These are phyloP conservation scores for Noctua fimbriata DNA, from an alignment of 2,888 invertebrate genomes.

Conservation along the genomic window DNA sequence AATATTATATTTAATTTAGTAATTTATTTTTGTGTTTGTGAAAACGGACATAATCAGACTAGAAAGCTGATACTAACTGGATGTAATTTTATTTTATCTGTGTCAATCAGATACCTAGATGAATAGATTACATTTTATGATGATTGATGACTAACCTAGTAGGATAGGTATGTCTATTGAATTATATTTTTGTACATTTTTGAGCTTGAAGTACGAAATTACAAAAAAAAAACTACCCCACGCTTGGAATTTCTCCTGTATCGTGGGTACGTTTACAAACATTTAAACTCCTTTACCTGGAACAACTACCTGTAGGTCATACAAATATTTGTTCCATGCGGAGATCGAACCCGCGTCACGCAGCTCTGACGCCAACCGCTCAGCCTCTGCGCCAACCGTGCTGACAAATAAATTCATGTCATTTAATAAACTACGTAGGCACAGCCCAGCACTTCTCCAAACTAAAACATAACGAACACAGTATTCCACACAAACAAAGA, in stretches of 20 bases:
- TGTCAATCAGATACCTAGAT: neutral
- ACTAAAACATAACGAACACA: conserved; percentile 16
- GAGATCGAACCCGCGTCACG: too few species aligned
- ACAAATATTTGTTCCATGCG: too few species aligned
- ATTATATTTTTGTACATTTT: neutral
- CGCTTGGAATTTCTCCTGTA: too few species aligned
- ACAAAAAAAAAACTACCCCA: too few species aligned
- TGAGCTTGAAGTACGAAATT: neutral
- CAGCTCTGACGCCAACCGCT: too few species aligned
- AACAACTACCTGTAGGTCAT: too few species aligned
- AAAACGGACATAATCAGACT: neutral
- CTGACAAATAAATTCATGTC: neutral
- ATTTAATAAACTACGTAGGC: neutral
- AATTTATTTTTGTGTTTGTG: neutral
- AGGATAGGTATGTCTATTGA: neutral
- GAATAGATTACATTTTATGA: neutral
- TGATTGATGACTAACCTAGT: neutral
- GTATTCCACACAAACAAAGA: conserved; percentile 49
- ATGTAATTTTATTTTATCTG: neutral
- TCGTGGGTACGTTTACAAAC: too few species aligned
- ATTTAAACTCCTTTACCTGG: too few species aligned
- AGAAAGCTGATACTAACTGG: neutral
- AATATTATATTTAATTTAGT: neutral
- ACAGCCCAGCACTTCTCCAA: conserved; percentile 1
- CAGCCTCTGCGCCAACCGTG: too few species aligned